Percentiles rank a stretch among this genome's conserved stretches.
These are phyloP conservation scores for Psylliodes chrysocephalus DNA, from an alignment of 2,888 invertebrate species.

Conservation along the genomic window DNA sequence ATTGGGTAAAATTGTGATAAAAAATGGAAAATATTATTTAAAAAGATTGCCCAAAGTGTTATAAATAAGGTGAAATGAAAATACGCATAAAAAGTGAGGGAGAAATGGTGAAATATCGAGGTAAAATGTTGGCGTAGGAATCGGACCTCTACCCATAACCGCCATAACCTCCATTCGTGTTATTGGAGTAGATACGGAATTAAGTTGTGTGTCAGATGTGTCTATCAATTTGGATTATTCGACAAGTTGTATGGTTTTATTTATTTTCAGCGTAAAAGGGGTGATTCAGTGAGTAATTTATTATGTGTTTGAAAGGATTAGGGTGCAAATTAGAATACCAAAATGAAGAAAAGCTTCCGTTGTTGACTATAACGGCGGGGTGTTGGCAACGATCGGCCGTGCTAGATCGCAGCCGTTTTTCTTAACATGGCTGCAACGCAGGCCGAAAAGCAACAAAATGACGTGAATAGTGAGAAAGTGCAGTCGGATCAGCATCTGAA, in stretches of 20 bases:
- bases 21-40: constrained; percentile 25
- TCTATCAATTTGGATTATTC: constrained; percentile 65
- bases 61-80: constrained; percentile 22
- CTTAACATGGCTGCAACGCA: constrained; percentile 86
- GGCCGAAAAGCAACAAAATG: constrained; percentile 85
- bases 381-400: constrained; percentile 70
- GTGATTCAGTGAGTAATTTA: constrained; percentile 61
- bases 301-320: constrained; percentile 66
- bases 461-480: constrained; percentile 74
- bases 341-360: constrained; percentile 64
- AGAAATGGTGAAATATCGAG: constrained; percentile 50
- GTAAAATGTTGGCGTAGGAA: constrained; percentile 70
- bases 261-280: constrained; percentile 60
- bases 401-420: constrained; percentile 64
- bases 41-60: constrained; percentile 32
- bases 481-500: constrained; percentile 74
- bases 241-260: constrained; percentile 63
- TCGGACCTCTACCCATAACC: constrained; percentile 80
- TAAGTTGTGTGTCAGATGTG: constrained; percentile 79
- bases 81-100: constrained; percentile 28
- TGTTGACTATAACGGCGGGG: constrained; percentile 68
- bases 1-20: constrained; percentile 28
- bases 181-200: constrained; percentile 80
- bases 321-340: constrained; percentile 61
- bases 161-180: constrained; percentile 82